These are phyloP conservation scores for Okapia johnstoni DNA, from an alignment of 2,113 vertebrate genomes.

Conservation along the genomic window DNA sequence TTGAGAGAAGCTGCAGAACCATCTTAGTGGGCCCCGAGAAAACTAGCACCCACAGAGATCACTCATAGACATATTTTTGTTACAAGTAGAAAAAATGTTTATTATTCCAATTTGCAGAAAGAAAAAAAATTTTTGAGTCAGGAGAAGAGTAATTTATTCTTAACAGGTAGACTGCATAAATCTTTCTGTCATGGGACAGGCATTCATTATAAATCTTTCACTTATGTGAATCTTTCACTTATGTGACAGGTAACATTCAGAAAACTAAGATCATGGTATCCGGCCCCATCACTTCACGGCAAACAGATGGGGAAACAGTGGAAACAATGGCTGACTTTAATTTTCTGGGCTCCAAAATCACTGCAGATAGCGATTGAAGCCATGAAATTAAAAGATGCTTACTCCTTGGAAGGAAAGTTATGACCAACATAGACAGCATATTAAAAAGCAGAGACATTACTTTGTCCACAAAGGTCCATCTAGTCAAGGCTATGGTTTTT, in stretches of 20 bases:
- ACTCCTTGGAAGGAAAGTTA: too few relatives aligned
- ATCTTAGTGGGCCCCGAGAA: background rate
- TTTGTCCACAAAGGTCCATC: too few relatives aligned
- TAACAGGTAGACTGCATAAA: background rate
- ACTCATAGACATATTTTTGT: background rate
- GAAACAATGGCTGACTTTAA: too few relatives aligned
- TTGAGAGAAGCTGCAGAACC: background rate
- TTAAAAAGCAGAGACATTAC: too few relatives aligned
- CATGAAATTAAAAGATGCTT: too few relatives aligned
- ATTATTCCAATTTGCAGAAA: background rate
- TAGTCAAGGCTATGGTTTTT: too few relatives aligned
- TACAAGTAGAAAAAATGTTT: background rate
- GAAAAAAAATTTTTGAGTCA: background rate
- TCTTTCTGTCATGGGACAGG: background rate
- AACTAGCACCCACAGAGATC: rapidly evolving
- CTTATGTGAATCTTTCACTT: background rate
- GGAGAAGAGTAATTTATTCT: background rate
- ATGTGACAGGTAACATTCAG: background rate
- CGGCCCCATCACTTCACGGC: too few relatives aligned
- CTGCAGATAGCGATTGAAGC: too few relatives aligned
- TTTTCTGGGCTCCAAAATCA: too few relatives aligned
- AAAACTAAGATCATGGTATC: too few relatives aligned
- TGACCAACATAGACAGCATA: too few relatives aligned
- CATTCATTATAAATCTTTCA: background rate
- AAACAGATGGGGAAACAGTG: too few relatives aligned